phyloP scores from a whole-genome alignment of 2,797 vertebrate genomes.

The Smutsia temminckii region DNA sequence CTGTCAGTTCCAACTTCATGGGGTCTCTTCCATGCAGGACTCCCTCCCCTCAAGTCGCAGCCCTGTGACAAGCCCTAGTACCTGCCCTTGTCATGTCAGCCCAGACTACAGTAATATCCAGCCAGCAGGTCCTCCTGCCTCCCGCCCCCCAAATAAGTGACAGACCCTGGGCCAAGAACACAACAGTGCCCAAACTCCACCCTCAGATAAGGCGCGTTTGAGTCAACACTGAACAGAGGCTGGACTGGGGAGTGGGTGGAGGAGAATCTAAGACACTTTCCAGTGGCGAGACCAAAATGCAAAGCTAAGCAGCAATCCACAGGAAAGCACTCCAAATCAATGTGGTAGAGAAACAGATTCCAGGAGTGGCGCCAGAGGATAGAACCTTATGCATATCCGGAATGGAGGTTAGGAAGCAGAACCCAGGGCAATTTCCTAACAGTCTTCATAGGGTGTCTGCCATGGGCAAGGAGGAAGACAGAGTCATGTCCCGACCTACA shows the following conservation, averaged over 20 bases:
- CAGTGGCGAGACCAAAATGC: background rate
- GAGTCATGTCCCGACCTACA: background rate
- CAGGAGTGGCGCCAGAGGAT: background rate
- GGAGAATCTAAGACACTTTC: background rate
- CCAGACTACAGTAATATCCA: background rate
- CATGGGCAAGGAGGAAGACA: background rate
- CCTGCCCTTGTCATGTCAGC: background rate
- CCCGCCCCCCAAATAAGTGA: background rate
- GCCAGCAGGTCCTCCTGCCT: background rate
- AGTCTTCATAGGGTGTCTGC: background rate
- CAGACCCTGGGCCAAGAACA: background rate
- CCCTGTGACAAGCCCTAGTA: background rate
- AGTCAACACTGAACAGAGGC: background rate
- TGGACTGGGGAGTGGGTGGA: background rate
- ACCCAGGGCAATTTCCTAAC: background rate
- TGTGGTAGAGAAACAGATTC: background rate
- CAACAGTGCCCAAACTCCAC: background rate
- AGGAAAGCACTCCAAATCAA: background rate
- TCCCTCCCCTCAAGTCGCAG: background rate
- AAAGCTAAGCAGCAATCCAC: background rate
- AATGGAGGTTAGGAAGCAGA: background rate
- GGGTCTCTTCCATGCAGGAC: background rate
- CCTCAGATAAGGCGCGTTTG: background rate
- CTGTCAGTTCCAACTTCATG: background rate
- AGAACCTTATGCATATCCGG: background rate